Evolutionary conservation across 2,888 invertebrate species (phyloP).

Genomic region (Leptinotarsa haldemani): DNA sequence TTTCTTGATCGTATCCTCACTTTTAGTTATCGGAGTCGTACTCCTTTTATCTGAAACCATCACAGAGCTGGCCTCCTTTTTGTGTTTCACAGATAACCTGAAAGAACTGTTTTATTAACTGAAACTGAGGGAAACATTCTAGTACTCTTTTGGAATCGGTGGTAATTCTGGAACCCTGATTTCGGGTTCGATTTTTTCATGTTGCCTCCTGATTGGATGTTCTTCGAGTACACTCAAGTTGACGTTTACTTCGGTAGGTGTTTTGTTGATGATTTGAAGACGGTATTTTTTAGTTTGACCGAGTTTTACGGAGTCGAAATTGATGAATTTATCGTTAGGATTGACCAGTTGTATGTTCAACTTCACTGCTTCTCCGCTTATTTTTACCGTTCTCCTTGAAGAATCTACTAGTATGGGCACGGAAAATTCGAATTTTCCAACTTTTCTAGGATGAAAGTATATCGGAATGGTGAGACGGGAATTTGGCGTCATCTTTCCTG

Average conservation of each 20-base stretch:
- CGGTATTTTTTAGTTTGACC: slow-evolving; percentile 68
- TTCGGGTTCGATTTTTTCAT: slow-evolving; percentile 47
- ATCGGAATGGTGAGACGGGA: slow-evolving; percentile 67
- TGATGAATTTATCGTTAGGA: slow-evolving; percentile 61
- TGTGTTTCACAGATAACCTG: background rate
- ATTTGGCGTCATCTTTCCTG: slow-evolving; percentile 65
- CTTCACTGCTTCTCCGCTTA: slow-evolving; percentile 70
- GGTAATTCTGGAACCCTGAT: slow-evolving; percentile 51
- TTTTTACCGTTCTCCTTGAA: slow-evolving; percentile 67
- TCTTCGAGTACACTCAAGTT: slow-evolving; percentile 68
- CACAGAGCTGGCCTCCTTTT: background rate
- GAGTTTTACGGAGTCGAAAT: slow-evolving; percentile 63
- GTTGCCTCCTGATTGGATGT: slow-evolving; percentile 59
- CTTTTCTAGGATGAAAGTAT: slow-evolving; percentile 70
- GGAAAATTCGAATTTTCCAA: slow-evolving; percentile 67
- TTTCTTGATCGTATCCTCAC: slow-evolving; percentile 6
- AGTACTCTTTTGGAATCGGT: slow-evolving; percentile 34
- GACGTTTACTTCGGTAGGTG: slow-evolving; percentile 69
- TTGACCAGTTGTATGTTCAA: slow-evolving; percentile 61
- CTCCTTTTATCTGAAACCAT: background rate
- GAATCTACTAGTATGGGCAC: slow-evolving; percentile 71
- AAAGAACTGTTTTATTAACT: background rate
- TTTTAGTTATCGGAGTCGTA: slow-evolving; percentile 10
- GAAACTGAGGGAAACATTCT: background rate
- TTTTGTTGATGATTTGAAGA: slow-evolving; percentile 72